Percentiles rank a stretch among this genome's conserved stretches.
Conservation (phyloP, 1,140 invertebrate genomes). For the Plectrocnemia conspersa region DNA sequence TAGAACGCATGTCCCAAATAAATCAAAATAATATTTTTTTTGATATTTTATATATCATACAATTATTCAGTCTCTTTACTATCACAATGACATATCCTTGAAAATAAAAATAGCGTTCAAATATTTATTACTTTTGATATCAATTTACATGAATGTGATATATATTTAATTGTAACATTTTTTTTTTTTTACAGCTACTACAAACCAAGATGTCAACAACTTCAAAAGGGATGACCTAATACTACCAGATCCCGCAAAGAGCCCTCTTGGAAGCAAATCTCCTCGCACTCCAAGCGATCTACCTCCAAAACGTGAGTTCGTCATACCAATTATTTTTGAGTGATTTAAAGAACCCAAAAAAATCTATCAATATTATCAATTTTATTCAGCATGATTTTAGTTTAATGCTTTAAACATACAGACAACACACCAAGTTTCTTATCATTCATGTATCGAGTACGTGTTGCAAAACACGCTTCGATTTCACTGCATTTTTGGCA, state of each 20-base stretch:
- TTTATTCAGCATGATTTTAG: not conserved
- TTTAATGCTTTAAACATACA: too few species aligned
- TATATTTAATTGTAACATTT: slow-evolving; percentile 14
- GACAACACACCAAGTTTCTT: too few species aligned
- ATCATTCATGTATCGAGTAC: not conserved
- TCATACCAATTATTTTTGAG: not conserved
- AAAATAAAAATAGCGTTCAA: too few species aligned
- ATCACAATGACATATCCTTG: too few species aligned
- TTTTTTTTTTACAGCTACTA: slow-evolving; percentile 9
- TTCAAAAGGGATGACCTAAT: not conserved
- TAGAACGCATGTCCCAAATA: too few species aligned
- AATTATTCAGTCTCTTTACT: too few species aligned
- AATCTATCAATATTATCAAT: not conserved
- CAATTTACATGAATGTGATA: too few species aligned
- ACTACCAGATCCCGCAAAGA: slow-evolving; percentile 4
- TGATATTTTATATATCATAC: too few species aligned
- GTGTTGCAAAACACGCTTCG: slow-evolving; percentile 4
- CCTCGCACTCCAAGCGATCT: slow-evolving; percentile 8
- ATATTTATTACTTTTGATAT: too few species aligned
- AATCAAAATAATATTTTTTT: too few species aligned
- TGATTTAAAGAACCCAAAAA: not conserved
- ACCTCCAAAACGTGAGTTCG: slow-evolving; percentile 12
- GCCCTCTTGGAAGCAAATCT: slow-evolving; percentile 16
- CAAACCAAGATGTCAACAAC: slow-evolving; percentile 9
- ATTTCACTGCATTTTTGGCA: slow-evolving; percentile 21